Conservation (phyloP, 2,888 invertebrate species). For the Caenorhabditis sinica region DNA sequence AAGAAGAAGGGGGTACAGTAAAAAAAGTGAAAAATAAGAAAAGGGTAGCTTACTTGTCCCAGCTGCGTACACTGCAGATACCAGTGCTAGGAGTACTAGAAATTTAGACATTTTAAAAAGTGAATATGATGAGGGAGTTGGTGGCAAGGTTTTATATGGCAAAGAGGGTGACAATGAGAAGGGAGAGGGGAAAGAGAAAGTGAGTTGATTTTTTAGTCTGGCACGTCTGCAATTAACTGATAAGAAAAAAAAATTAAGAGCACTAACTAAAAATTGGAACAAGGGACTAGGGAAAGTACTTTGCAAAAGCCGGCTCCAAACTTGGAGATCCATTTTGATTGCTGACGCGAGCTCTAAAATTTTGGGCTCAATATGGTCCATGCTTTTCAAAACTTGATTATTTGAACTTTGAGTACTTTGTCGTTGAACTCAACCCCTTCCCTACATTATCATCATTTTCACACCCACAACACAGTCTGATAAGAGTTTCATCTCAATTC, state of each 20-base stretch:
- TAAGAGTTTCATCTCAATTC: background rate
- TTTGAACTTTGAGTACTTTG: background rate
- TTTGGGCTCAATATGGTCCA: background rate
- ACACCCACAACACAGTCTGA: too few relatives aligned
- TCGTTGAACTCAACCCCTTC: background rate
- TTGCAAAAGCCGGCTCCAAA: too few relatives aligned
- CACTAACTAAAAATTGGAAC: too few relatives aligned
- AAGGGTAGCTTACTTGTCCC: background rate
- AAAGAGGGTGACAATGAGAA: background rate
- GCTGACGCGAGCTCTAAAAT: too few relatives aligned
- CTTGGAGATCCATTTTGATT: too few relatives aligned
- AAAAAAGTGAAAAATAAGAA: too few relatives aligned
- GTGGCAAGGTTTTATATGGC: background rate
- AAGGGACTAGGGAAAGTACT: too few relatives aligned
- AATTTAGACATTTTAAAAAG: background rate
- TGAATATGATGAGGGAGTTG: background rate
- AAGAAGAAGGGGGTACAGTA: background rate
- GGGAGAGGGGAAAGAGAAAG: background rate
- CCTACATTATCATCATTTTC: background rate
- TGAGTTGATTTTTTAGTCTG: constrained; percentile 2
- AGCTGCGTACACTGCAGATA: background rate
- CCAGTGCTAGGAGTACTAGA: background rate
- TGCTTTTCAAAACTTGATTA: background rate
- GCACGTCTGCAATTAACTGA: background rate
- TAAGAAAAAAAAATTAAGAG: background rate